phyloP scores from a whole-genome alignment of 2,113 vertebrate genomes.

The Notarius lentiginosus region DNA sequence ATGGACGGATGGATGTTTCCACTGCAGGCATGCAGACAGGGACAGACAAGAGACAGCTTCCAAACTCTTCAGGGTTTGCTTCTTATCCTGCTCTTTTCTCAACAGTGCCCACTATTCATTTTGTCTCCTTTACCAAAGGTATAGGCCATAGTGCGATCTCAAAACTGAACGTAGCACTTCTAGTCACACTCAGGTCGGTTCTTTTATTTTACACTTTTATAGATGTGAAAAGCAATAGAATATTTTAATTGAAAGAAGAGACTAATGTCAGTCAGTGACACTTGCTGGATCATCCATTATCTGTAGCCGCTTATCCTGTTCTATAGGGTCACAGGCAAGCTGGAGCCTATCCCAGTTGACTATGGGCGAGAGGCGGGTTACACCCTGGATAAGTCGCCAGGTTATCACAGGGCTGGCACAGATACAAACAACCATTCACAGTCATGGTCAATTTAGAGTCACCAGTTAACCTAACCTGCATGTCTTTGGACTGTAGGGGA shows the following conservation, averaged over 20 bases:
- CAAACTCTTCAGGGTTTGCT: not conserved
- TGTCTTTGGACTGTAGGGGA: no score
- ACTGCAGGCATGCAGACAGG: not conserved
- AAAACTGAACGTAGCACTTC: not conserved
- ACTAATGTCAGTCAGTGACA: not conserved
- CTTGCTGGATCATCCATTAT: not conserved
- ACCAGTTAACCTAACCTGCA: no score
- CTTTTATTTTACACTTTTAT: not conserved
- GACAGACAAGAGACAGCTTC: not conserved
- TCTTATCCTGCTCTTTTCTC: not conserved
- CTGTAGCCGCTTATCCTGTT: no score
- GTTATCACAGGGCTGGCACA: no score
- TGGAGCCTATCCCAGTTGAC: no score
- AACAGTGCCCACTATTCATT: not conserved
- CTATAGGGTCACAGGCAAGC: no score
- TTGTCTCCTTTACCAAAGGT: conserved; percentile 1
- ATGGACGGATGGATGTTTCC: no score
- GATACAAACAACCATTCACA: no score
- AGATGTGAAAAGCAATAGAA: not conserved
- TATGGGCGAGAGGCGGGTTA: no score
- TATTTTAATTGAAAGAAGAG: not conserved
- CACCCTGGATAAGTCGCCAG: no score
- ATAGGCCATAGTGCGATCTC: not conserved
- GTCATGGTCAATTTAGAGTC: no score
- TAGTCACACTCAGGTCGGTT: not conserved